These are phyloP conservation scores for Melitaea athalia DNA, from an alignment of 2,888 invertebrate species.

Conservation along the genomic window DNA sequence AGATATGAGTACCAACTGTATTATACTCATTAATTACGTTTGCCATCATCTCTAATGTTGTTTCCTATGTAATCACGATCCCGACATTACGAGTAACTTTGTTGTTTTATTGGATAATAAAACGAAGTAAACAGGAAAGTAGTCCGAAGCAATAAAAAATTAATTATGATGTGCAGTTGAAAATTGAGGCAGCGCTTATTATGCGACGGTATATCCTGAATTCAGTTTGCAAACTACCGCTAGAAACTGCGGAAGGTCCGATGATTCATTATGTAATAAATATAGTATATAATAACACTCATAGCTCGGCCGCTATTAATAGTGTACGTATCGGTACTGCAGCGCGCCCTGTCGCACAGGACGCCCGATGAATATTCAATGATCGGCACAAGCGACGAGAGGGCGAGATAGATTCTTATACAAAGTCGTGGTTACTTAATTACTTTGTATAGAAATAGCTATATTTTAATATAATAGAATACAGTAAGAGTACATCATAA, in stretches of 20 bases:
- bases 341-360: slow-evolving; percentile 13
- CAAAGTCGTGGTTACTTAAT: background rate
- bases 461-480: too few species aligned
- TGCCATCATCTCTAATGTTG: too few species aligned
- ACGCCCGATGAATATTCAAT: slow-evolving; percentile 35
- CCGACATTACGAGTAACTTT: background rate
- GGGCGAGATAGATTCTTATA: slow-evolving; percentile 3
- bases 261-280: slow-evolving; percentile 33
- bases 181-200: slow-evolving; percentile 14
- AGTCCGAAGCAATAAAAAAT: background rate
- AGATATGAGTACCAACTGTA: too few species aligned
- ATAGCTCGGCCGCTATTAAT: slow-evolving; percentile 22
- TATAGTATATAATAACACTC: slow-evolving; percentile 25
- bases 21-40: too few species aligned
- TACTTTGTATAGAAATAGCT: too few species aligned
- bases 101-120: slow-evolving; percentile 2
- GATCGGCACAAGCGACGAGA: slow-evolving; percentile 21
- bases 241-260: slow-evolving; percentile 34
- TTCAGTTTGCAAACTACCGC: slow-evolving; percentile 29
- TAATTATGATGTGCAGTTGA: slow-evolving; percentile 12
- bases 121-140: slow-evolving; percentile 3
- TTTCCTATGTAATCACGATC: background rate
- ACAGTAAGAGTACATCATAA: too few species aligned
- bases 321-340: slow-evolving; percentile 28
- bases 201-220: slow-evolving; percentile 21